Base-by-base conservation (phyloP, 2,797 vertebrate genomes). In the Lates japonicus region DNA sequence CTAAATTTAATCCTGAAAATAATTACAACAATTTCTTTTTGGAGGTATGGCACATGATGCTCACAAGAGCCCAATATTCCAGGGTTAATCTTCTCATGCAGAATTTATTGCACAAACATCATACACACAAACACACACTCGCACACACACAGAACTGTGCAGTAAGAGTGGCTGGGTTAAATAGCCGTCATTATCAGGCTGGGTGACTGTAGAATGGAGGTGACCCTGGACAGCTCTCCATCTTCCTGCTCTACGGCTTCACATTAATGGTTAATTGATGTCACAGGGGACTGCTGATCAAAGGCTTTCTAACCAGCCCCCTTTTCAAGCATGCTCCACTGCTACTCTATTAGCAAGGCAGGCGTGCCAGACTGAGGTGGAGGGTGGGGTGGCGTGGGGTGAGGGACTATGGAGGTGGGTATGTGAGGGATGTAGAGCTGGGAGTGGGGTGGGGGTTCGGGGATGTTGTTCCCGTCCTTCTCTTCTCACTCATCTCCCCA, bases 201-300 rank as follows among this genome's bases (percentile, higher is more conserved):
- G 13, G 41, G 85, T 68, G 83, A 80, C 71, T 82, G 79, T 31
- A 81, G 87, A 42, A 81, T 80, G 86, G 90, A 83, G 88, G 88
- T 91, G 91, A 92, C 89, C 90, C 83, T 74, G 81, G 74, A 82
- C 82, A 72, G 73, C 76, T 77, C 86, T 91, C 84, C 81, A 77
- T 90, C 91, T 78, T 87, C 87, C 78, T 76, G 87, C 62, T 88
- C 70, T 69, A 48, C 25, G 62, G 83, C 84, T 87, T 81, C 82
- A 91, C 87, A 91, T 93, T 90, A 93, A 91, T 86, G 83, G 85
- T 93, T 94, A 93, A 94, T 94, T 94, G 93, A 91, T 93, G 91
- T 94, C 93, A 94, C 82, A 69, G 81, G 85, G 90, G 90, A 90
- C 83, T 83, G 81, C 86, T 92, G 93, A 94, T 94, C 93, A 93